These are phyloP conservation scores for Oasisia sp. DNA, from an alignment of 2,888 invertebrate species.

Conservation along the genomic window DNA sequence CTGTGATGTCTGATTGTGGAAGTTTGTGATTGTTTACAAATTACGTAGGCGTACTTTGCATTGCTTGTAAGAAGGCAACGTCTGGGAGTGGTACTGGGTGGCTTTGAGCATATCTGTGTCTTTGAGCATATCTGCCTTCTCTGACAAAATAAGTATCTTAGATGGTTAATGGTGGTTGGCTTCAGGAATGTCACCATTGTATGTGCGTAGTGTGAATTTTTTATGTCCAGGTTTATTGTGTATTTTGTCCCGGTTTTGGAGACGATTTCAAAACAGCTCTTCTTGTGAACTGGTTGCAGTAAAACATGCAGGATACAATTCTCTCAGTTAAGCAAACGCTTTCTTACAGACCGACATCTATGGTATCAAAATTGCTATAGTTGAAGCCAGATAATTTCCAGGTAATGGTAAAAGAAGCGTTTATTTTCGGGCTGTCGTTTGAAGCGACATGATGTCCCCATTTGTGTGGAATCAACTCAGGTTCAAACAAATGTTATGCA, in stretches of 20 bases:
- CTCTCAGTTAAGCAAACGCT: background rate
- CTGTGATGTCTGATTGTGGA: background rate
- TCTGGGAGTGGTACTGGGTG: background rate
- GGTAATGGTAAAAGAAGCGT: background rate
- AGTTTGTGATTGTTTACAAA: constrained; percentile 7
- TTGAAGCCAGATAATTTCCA: background rate
- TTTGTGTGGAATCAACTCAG: background rate
- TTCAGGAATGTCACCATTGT: background rate
- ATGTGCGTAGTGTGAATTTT: background rate
- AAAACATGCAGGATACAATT: background rate
- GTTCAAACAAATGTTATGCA: background rate
- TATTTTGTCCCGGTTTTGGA: background rate
- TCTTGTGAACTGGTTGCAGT: background rate
- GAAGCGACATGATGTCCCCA: background rate
- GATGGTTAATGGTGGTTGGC: background rate
- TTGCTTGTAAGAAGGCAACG: background rate
- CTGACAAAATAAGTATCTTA: background rate
- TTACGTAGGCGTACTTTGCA: background rate
- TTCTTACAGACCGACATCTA: background rate
- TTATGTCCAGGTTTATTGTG: background rate
- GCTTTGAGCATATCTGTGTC: background rate
- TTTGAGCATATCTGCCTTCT: background rate
- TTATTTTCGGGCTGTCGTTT: background rate
- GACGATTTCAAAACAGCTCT: background rate
- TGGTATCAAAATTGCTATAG: background rate